These are phyloP conservation scores for Galleria mellonella DNA, from an alignment of 1,140 invertebrate species.

Conservation along the genomic window DNA sequence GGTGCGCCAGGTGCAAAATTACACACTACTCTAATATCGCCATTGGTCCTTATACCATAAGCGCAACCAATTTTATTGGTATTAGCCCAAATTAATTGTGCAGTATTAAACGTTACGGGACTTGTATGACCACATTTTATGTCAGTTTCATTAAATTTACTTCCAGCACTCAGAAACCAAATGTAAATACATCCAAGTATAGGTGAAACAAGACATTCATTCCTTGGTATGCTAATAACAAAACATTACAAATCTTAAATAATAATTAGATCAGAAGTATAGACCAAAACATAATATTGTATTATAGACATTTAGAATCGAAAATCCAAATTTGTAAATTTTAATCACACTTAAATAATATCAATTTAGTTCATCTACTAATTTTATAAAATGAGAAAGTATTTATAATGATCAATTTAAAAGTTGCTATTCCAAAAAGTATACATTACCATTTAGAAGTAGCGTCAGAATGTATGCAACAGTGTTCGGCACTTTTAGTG, in stretches of 20 bases:
- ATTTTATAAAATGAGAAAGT: too few relatives aligned
- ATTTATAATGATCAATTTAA: too few relatives aligned
- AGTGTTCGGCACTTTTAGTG: slow-evolving; percentile 42
- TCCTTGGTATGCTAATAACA: slow-evolving; percentile 37
- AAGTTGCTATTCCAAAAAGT: neutral
- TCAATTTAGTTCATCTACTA: too few relatives aligned
- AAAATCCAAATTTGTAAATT: too few relatives aligned
- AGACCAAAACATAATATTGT: too few relatives aligned
- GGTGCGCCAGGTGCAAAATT: slow-evolving; percentile 56
- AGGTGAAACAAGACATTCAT: slow-evolving; percentile 45
- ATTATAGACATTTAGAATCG: too few relatives aligned
- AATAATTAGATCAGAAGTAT: too few relatives aligned
- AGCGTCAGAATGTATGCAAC: slow-evolving; percentile 25
- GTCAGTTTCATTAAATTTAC: slow-evolving; percentile 29
- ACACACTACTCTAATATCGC: slow-evolving; percentile 51
- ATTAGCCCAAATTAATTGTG: slow-evolving; percentile 52
- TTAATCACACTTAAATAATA: too few relatives aligned
- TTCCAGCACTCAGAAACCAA: slow-evolving; percentile 50
- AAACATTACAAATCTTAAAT: slow-evolving; percentile 1
- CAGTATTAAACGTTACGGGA: slow-evolving; percentile 34
- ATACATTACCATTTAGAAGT: slow-evolving; percentile 3
- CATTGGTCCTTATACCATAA: slow-evolving; percentile 29
- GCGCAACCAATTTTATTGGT: slow-evolving; percentile 59
- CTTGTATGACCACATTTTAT: slow-evolving; percentile 44
- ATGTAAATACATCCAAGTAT: slow-evolving; percentile 51